Percentiles rank a stretch among this genome's conserved stretches.
Conservation (phyloP, 1,140 invertebrate species). For the Achatina immaculata region DNA sequence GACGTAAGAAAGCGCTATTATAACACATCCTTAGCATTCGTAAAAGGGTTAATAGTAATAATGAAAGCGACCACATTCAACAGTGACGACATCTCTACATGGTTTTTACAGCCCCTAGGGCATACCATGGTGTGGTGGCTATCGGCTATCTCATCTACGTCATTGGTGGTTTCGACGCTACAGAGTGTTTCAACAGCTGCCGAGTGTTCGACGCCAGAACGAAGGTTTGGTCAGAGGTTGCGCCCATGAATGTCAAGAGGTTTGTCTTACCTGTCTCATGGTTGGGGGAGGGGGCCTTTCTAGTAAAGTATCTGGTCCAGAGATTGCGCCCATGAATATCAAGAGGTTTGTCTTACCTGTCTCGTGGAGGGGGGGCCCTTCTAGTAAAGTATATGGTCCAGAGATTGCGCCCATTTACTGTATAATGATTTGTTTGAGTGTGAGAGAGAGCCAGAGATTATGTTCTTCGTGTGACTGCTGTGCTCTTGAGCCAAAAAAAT, state of each 20-base stretch:
- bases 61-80: too few species aligned
- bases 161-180: constrained; percentile 77
- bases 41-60: too few species aligned
- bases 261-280: constrained; percentile 15
- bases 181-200: constrained; percentile 63
- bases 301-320: too few species aligned
- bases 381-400: too few species aligned
- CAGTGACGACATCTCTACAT: too few species aligned
- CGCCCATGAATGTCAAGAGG: constrained; percentile 66
- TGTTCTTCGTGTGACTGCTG: neutral
- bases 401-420: constrained; percentile 59
- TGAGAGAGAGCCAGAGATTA: neutral
- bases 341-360: constrained; percentile 52
- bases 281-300: neutral
- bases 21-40: too few species aligned
- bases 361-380: neutral
- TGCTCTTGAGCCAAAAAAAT: neutral
- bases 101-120: constrained; percentile 72
- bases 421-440: neutral
- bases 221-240: constrained; percentile 60
- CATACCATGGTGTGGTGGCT: constrained; percentile 81
- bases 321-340: constrained; percentile 63
- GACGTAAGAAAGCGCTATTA: too few species aligned
- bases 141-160: constrained; percentile 79
- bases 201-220: constrained; percentile 57